Evolutionary conservation across 2,888 invertebrate genomes (phyloP).

Genomic region (Zele albiditarsus): DNA sequence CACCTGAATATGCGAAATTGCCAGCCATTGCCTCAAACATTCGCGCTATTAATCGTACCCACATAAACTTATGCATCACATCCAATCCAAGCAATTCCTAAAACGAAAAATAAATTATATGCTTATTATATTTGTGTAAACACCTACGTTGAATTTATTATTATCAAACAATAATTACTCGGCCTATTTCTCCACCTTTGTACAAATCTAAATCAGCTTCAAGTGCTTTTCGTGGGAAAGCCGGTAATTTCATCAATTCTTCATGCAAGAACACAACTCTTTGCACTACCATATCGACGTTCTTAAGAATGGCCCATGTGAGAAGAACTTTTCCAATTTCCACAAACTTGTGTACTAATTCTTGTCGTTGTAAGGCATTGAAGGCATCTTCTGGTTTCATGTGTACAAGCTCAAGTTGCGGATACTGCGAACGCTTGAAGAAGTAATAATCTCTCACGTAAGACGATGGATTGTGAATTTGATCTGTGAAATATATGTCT

Average conservation of each 20-base stretch:
- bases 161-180: constrained; percentile 77
- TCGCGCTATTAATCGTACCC: constrained; percentile 95
- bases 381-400: constrained; percentile 95
- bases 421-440: constrained; percentile 96
- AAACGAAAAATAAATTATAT: constrained; percentile 34
- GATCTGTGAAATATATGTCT: constrained; percentile 77
- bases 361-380: constrained; percentile 90
- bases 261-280: constrained; percentile 98
- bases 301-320: constrained; percentile 93
- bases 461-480: constrained; percentile 95
- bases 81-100: constrained; percentile 92
- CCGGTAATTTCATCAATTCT: constrained; percentile 97
- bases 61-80: constrained; percentile 98
- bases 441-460: constrained; percentile 93
- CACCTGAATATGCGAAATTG: constrained; percentile 96
- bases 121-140: too few species aligned
- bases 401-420: constrained; percentile 93
- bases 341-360: constrained; percentile 93
- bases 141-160: too few species aligned
- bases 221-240: constrained; percentile 97
- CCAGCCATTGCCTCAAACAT: constrained; percentile 99
- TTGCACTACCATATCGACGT: constrained; percentile 96
- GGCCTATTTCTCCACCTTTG: constrained; percentile 90
- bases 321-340: constrained; percentile 96
- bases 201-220: constrained; percentile 97